phyloP scores from a whole-genome alignment of 2,797 vertebrate genomes.

The Etheostoma nigrum region DNA sequence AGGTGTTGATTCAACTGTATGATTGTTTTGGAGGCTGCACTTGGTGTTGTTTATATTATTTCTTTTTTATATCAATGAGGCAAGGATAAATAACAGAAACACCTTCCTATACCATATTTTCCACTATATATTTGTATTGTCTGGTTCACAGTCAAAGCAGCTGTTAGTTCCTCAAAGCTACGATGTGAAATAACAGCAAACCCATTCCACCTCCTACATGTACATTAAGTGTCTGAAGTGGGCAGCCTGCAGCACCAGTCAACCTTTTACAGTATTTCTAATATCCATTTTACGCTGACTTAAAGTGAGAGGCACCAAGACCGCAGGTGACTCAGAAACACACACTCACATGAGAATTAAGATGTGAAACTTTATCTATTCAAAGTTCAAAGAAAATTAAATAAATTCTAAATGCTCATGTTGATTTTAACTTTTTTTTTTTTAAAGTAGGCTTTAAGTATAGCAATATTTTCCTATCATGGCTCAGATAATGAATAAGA shows the following conservation, averaged over 20 bases:
- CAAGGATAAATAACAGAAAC: not conserved
- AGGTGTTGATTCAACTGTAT: not conserved
- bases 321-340: slow-evolving; percentile 78
- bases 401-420: slow-evolving; percentile 68
- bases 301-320: slow-evolving; percentile 60
- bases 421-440: slow-evolving; percentile 24
- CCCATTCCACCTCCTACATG: not conserved
- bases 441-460: slow-evolving; percentile 6
- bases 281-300: slow-evolving; percentile 61
- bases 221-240: not conserved
- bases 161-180: not conserved
- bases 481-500: not conserved
- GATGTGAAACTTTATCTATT: slow-evolving; percentile 77
- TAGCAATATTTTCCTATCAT: not conserved
- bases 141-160: not conserved
- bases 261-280: slow-evolving; percentile 30
- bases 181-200: not conserved
- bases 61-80: not conserved
- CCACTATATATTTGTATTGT: not conserved
- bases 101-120: not conserved
- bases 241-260: not conserved
- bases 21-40: not conserved
- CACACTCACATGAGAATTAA: slow-evolving; percentile 68
- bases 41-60: not conserved
- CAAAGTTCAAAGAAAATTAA: slow-evolving; percentile 77